Base-by-base conservation (phyloP, 2,797 vertebrate genomes). In the Acanthurus leucopareius region DNA sequence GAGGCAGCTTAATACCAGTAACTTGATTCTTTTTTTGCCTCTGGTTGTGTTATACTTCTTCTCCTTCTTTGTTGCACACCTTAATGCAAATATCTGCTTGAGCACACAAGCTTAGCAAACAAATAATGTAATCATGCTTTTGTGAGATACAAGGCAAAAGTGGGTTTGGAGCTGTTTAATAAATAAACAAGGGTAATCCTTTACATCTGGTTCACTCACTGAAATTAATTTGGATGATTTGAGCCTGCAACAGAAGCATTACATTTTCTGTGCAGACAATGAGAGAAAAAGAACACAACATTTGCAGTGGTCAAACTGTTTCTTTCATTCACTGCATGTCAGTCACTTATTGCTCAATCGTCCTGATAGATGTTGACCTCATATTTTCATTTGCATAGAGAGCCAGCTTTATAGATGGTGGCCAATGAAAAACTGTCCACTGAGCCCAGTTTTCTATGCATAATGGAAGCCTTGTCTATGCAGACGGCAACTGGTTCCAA, bases 381-480 rank as follows among this genome's bases (percentile, higher is more conserved):
- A 47, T 86, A 73, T 84, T 80, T 83, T 73, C 53, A 74, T 83
- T 32, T 22, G 63, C 25, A 48, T 87, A 65, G 83, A 83, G 77
- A 79, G 73, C 57, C 66, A 73, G 77, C 77, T 83, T 86, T 82
- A 79, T 76, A 73, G 66, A 61, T 51, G 67, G 73, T 72, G 73
- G 49, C 59, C 61, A 32, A 10, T 25, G 53, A 54, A 65, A 62
- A 67, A 67, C 19, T 20, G 40, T 61, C 57, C 17, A 16, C 25
- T 42, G n/a, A 76, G 70, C 58, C 3, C 59, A 61, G 72, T 22
- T 11, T 38, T 75, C 44, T 1, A 0, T 22, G 68, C 47, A 90
- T 81, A 90, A 90, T 83, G 77, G 74, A 60, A 54, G 48, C 86
- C 87, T 86, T 89, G 89, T 88, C 47, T 77, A 71, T 38, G 67